Evolutionary conservation across 64 coral and sea anemone species (phyloP), one percentile per base, ranked within the genome.

Genomic region (Porites lutea): DNA sequence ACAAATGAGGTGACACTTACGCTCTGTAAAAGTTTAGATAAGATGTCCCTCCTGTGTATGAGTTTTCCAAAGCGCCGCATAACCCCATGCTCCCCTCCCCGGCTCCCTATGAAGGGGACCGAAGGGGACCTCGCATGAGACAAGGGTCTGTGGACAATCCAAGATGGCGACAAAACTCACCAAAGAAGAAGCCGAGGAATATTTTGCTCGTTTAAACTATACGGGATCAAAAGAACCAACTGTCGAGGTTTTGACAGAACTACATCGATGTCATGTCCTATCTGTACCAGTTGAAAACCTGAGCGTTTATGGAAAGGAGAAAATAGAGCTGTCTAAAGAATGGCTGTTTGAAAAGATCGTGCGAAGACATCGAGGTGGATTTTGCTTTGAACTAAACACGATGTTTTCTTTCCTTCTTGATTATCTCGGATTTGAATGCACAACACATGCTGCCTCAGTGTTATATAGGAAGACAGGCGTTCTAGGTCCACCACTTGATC

Each of bases 291-390:
- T 88, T 68, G 92, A 93, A 60, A 93, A 93, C 77, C 61, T 93
- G 22, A 93, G 76, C 44, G 76, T 80, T 13, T 81, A n/a, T 71
- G 64, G 75, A n/a, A 93, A 93, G 63, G 85, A 93, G 27, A 43
- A 51, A 74, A 80, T 88, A 55, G 10, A 58, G 3, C 75, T 61
- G 8, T 69, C 83, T 2, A 73, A 88, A 61, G 83, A 82, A 5
- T 88, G 84, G 84, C 45, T 93, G 73, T 93, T 88, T 37, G 75
- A 93, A 3, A 93, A 93, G 75, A 72, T 93, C 63, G 84, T 93
- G 5, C 74, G 52, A 51, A 68, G 85, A 61, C 92, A 87, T 59
- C 83, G 92, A 10, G 92, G 91, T 4, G 91, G 92, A 50, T 88
- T 88, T 61, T 93, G 92, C 75, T 88, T 20, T 61, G 92, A 93